Conservation (phyloP, 1,140 invertebrate species). For the Ditylenchus dipsaci region DNA sequence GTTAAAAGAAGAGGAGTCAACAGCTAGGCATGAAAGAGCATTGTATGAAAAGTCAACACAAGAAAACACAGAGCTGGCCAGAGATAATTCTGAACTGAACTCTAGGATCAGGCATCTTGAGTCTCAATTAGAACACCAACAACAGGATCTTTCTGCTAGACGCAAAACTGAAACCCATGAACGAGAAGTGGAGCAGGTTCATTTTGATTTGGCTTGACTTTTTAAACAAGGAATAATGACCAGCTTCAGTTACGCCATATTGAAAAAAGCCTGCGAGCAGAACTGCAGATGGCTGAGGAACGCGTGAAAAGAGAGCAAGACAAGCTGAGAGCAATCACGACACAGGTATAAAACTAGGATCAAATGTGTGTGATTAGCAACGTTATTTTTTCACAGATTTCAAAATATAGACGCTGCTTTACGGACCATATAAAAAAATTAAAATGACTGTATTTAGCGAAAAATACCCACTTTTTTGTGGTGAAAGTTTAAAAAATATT, state of each 20-base stretch:
- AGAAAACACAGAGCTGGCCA: conserved; percentile 27
- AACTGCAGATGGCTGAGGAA: conserved; percentile 28
- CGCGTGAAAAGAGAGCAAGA: conserved; percentile 26
- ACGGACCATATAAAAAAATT: background rate
- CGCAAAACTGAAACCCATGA: background rate
- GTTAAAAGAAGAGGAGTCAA: conserved; percentile 32
- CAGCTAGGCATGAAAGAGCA: conserved; percentile 12
- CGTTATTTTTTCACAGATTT: background rate
- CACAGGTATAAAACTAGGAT: background rate
- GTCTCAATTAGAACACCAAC: conserved; percentile 20
- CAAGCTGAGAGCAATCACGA: conserved; percentile 3
- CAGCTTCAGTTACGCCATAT: background rate
- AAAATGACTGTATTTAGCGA: no score
- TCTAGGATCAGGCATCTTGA: conserved; percentile 20
- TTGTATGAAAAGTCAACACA: conserved; percentile 17
- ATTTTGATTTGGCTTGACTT: background rate
- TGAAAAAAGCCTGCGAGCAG: conserved; percentile 18
- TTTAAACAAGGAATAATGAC: background rate
- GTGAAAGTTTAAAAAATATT: no score
- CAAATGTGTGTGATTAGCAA: no score
- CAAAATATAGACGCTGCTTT: background rate
- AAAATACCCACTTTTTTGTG: no score
- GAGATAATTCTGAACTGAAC: conserved; percentile 26
- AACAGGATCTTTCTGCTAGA: conserved; percentile 8
- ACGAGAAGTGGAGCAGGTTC: conserved; percentile 15